These are phyloP conservation scores for Chaetoderma sp. DNA, from an alignment of 2,888 invertebrate genomes.

Conservation along the genomic window DNA sequence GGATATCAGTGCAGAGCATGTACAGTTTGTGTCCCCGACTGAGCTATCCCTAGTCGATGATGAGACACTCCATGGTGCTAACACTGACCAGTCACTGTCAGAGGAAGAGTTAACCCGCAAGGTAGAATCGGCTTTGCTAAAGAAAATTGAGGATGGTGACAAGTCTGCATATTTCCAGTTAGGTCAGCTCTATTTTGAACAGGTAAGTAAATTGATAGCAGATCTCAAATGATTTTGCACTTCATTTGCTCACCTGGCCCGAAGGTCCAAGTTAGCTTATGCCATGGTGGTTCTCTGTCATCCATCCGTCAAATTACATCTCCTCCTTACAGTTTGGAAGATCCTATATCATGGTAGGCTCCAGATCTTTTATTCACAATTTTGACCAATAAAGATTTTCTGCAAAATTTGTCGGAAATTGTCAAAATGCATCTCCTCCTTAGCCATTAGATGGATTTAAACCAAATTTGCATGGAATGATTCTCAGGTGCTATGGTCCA, in stretches of 20 bases:
- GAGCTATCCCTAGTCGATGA: conserved; percentile 54
- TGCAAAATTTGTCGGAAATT: too few species aligned
- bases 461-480: too few species aligned
- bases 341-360: too few species aligned
- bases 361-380: not conserved
- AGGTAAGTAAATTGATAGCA: conserved; percentile 44
- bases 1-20: conserved; percentile 45
- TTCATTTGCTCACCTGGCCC: too few species aligned
- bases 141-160: conserved; percentile 60
- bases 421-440: too few species aligned
- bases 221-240: not conserved
- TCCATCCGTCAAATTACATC: too few species aligned
- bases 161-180: conserved; percentile 64
- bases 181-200: conserved; percentile 67
- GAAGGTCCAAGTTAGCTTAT: too few species aligned
- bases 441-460: too few species aligned
- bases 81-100: conserved; percentile 44
- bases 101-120: conserved; percentile 63
- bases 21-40: conserved; percentile 43
- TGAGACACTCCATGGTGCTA: conserved; percentile 46
- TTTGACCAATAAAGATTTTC: not conserved
- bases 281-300: too few species aligned
- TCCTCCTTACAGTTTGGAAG: too few species aligned
- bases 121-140: conserved; percentile 61
- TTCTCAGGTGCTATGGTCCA: too few species aligned